These are phyloP conservation scores for Megaptera novaeangliae DNA, from an alignment of 2,113 vertebrate species.

Conservation along the genomic window DNA sequence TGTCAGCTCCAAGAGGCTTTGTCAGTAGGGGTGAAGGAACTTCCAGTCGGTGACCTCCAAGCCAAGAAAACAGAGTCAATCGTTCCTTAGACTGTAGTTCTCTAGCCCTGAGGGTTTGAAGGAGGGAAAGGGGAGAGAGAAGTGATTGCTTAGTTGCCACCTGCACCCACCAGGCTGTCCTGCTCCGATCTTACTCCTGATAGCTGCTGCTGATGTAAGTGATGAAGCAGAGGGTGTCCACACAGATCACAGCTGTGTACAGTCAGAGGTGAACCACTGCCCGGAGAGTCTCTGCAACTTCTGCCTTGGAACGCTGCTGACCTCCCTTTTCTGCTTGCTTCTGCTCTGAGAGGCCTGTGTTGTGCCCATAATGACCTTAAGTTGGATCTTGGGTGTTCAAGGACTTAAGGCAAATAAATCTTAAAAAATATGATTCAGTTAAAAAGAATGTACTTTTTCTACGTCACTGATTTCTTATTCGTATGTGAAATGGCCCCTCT, in stretches of 20 bases:
- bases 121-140: no score
- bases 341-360: background rate
- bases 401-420: background rate
- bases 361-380: background rate
- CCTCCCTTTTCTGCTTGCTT: background rate
- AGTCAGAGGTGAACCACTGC: background rate
- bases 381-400: background rate
- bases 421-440: background rate
- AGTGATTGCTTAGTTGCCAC: background rate
- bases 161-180: no score
- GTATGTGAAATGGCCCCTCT: slow-evolving; percentile 7
- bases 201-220: background rate
- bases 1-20: background rate
- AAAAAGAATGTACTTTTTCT: background rate
- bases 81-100: no score
- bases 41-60: background rate
- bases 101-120: background rate
- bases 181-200: background rate
- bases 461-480: background rate
- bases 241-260: rapidly evolving
- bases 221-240: background rate
- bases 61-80: background rate
- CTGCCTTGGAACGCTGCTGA: background rate
- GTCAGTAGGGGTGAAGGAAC: background rate
- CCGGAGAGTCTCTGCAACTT: rapidly evolving